Base-by-base conservation (phyloP, 30 jellyfish, hydroid and myxozoan species). In the Mastigias papua region DNA sequence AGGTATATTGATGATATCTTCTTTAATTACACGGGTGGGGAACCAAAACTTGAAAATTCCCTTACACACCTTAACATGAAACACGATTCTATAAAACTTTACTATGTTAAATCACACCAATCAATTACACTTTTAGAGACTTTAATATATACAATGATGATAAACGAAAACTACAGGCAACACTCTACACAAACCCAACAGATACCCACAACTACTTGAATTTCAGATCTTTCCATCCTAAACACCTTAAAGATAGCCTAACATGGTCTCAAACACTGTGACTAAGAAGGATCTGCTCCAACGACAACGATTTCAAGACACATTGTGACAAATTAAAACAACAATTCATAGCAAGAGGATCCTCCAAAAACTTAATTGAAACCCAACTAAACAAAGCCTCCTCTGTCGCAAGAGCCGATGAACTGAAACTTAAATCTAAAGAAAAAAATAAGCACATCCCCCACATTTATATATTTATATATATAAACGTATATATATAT, bases 1-100 rank as follows among this genome's bases (percentile, higher is more conserved):
- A 81, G 93, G 48, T 83, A 69, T 51, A 67, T 83, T 83, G 78
- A 83, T 33, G 89, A 83, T 76, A 83, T 69, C 1, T 42, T 83
- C 93, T 19, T 69, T 34, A 69, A 19, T 6, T 68, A 72, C 73
- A 67, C 93, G 32, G 76, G 50, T 17, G 70, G 80, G 16, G 60
- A 49, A 70, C 5, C 65, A 25, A 69, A 37, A 27, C 88, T 69
- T 25, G 33, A 48, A 20, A 32, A 49, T 8, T 83, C 69, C 66
- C 68, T 72, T 8, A 54, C 62, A 15, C 30, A 23, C 32, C 69
- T 83, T 16, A 69, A 83, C 73, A 69, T 33, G n/a, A 83, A 60
- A 54, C 93, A 68, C 48, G 65, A 48, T 23, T 69, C 86, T 2
- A 69, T 83, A 9, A 83, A 83, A 54, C 69, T 83, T 50, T 72